These are phyloP conservation scores for Porites lutea DNA, from an alignment of 64 coral and sea anemone species.

Conservation along the genomic window DNA sequence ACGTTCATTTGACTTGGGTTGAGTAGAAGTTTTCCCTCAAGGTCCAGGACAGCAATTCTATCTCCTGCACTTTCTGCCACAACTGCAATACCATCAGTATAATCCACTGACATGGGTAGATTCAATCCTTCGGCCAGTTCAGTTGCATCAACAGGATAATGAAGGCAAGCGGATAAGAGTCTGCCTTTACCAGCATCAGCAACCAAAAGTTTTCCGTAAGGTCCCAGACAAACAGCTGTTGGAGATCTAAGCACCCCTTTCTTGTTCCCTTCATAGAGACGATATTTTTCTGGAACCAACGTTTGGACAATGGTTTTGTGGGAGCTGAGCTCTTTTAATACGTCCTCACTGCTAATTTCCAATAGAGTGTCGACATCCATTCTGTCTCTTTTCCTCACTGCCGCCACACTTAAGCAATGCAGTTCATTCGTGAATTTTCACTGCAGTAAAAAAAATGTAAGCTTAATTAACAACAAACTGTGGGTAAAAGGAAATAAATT, in stretches of 20 bases:
- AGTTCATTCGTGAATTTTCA: too few species aligned
- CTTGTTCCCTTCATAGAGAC: conserved; percentile 44
- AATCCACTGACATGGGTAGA: conserved; percentile 39
- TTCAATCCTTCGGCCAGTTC: conserved; percentile 49
- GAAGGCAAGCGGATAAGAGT: conserved; percentile 43
- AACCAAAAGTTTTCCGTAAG: conserved; percentile 38
- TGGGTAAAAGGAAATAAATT: too few species aligned
- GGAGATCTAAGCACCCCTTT: conserved; percentile 28
- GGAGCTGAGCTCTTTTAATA: too few species aligned
- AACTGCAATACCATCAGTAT: conserved; percentile 33
- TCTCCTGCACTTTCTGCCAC: conserved; percentile 48
- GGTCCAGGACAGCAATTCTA: conserved; percentile 46
- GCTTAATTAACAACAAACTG: too few species aligned
- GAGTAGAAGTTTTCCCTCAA: conserved; percentile 21
- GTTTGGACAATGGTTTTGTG: conserved; percentile 19
- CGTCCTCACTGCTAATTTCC: too few species aligned
- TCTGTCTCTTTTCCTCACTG: too few species aligned
- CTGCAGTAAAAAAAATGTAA: too few species aligned
- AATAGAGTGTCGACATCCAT: too few species aligned
- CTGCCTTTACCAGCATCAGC: conserved; percentile 45
- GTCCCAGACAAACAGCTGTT: conserved; percentile 31
- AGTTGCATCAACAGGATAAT: conserved; percentile 48
- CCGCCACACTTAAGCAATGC: too few species aligned
- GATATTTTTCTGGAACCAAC: conserved; percentile 42
- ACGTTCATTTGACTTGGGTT: conserved; percentile 45